Evolutionary conservation across 2,888 invertebrate species (phyloP), one percentile per base, ranked within the genome.

Genomic region (Megamerina dolium): DNA sequence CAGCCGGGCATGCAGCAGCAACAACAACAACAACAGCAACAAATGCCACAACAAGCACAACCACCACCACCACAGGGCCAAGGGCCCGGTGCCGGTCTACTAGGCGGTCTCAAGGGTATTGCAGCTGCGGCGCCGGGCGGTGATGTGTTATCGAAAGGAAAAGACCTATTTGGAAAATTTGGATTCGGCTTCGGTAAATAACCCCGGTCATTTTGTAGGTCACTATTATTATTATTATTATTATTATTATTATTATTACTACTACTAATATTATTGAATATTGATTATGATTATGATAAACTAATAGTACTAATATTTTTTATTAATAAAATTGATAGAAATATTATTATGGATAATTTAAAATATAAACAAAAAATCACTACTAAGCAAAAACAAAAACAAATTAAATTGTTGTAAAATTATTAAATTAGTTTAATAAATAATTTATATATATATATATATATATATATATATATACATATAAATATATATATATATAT

Each of bases 91-190:
- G 79, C 90, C 56, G 89, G 90, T 83, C 87, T 89, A 71, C 89
- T 90, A 72, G 81, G 90, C 53, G 89, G 90, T 83, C 88, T 89
- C 67, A 90, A 90, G 73, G 81, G 90, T 68, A 82, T 86, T 60
- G 90, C 90, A 70, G 88, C 90, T 76, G 86, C 89, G 44, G 68
- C 66, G 55, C 87, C 89, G 57, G 90, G 90, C 52, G 89, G 89
- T 60, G 90, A 90, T 68, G 88, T 91, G 58, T 78, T 91, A 60
- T 89, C 90, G 66, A 91, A 91, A 74, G 91, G 91, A 64, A 91
- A 92, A 75, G 91, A 91, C 77, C 82, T 91, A 56, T 88, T 91
- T 71, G 64, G 64, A 37, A 65, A 65, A 56, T 91, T 92, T 74
- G 91, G 91, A 85, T 92, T 92, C 73, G 91, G 91, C 56, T 79